Evolutionary conservation across 2,797 vertebrate species (phyloP).

Genomic region (Argyrosomus regius): DNA sequence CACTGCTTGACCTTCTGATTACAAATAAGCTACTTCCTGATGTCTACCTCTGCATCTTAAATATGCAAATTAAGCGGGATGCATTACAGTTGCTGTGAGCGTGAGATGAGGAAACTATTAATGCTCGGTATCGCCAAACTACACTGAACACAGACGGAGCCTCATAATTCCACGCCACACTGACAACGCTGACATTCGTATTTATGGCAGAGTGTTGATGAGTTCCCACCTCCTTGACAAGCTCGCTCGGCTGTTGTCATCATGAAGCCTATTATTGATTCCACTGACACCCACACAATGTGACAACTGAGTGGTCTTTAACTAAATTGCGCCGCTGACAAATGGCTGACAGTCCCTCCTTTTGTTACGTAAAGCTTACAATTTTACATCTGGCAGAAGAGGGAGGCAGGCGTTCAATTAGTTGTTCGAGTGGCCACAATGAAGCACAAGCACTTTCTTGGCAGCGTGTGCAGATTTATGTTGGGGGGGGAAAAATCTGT

Average conservation of each 20-base stretch:
- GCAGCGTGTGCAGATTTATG: constrained; percentile 43
- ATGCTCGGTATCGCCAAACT: constrained; percentile 24
- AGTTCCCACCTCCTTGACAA: constrained; percentile 68
- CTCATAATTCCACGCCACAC: constrained; percentile 48
- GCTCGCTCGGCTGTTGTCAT: constrained; percentile 67
- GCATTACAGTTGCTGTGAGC: background rate
- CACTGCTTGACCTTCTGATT: constrained; percentile 11
- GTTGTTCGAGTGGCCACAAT: constrained; percentile 46
- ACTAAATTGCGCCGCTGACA: constrained; percentile 74
- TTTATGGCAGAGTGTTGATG: constrained; percentile 68
- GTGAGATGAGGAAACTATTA: constrained; percentile 27
- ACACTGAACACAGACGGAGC: constrained; percentile 13
- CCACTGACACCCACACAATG: constrained; percentile 74
- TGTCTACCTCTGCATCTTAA: constrained; percentile 18
- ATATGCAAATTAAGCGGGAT: constrained; percentile 11
- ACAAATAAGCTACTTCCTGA: constrained; percentile 3
- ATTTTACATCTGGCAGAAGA: constrained; percentile 69
- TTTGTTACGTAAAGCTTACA: constrained; percentile 64
- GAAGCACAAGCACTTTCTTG: constrained; percentile 59
- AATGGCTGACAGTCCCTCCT: constrained; percentile 68
- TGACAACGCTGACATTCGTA: constrained; percentile 62
- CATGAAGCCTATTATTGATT: constrained; percentile 75
- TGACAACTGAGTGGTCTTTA: constrained; percentile 75
- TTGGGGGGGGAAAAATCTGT: background rate
- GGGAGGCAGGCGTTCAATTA: constrained; percentile 62